A percentile compares a stretch with the other conserved stretches of the same genome.
These are phyloP conservation scores for Torymus texanus DNA, from an alignment of 2,888 invertebrate genomes.

Conservation along the genomic window DNA sequence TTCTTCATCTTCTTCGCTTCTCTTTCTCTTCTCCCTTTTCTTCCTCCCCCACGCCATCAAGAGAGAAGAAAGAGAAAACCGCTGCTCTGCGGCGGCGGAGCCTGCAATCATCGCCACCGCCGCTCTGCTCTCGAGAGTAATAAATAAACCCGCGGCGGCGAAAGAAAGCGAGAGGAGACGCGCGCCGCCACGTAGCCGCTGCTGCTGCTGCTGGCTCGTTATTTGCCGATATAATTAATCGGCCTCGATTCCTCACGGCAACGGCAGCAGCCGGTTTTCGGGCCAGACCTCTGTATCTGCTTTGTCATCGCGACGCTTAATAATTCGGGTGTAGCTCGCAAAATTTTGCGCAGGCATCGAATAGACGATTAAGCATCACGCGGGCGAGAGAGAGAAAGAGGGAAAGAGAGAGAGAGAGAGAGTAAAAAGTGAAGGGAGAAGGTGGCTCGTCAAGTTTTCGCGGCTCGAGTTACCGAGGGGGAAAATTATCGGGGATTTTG, in stretches of 20 bases:
- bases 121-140: not conserved
- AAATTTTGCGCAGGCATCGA: not conserved
- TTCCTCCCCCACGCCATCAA: not conserved
- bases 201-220: conserved; percentile 50
- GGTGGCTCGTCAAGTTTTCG: conserved; percentile 17
- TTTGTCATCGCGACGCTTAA: conserved; percentile 69
- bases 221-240: conserved; percentile 69
- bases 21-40: not conserved
- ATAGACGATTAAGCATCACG: too few species aligned
- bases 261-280: conserved; percentile 50
- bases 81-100: not conserved
- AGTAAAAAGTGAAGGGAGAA: conserved; percentile 2
- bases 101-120: not conserved
- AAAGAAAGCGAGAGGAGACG: not conserved
- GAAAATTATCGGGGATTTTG: conserved; percentile 23
- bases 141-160: too few species aligned
- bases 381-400: too few species aligned
- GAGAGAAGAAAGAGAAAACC: not conserved
- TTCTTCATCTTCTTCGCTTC: too few species aligned
- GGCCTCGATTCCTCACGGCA: conserved; percentile 56
- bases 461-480: conserved; percentile 21
- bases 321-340: conserved; percentile 59
- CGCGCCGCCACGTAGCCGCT: not conserved
- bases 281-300: conserved; percentile 63
- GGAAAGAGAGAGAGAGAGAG: too few species aligned